These are phyloP conservation scores for Hylaea fasciaria DNA, from an alignment of 2,888 invertebrate species.

Conservation along the genomic window DNA sequence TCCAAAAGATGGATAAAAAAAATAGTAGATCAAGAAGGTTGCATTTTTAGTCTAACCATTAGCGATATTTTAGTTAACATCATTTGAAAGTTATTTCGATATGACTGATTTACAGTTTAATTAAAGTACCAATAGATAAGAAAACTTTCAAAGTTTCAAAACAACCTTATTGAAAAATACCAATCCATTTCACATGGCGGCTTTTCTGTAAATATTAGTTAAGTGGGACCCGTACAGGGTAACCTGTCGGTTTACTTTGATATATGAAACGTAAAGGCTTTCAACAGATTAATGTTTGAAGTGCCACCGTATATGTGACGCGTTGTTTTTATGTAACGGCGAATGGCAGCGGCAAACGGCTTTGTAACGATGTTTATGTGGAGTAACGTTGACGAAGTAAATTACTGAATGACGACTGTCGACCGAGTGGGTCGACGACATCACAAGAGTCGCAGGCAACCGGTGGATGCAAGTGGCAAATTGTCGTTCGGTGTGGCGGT, in stretches of 20 bases:
- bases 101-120: no score
- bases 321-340: conserved; percentile 11
- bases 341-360: conserved; percentile 11
- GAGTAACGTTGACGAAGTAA: no score
- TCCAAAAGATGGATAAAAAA: conserved; percentile 19
- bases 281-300: conserved; percentile 44
- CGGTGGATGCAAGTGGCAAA: no score
- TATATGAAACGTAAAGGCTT: conserved; percentile 45
- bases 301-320: conserved; percentile 25
- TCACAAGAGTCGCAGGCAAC: no score
- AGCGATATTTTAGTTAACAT: background rate
- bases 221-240: conserved; percentile 30
- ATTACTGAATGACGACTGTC: no score
- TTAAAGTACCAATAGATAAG: no score
- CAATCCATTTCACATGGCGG: conserved; percentile 22
- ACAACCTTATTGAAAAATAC: conserved; percentile 23
- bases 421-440: no score
- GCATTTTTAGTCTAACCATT: conserved; percentile 14
- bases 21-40: conserved; percentile 9
- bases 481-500: no score
- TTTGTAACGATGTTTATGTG: background rate
- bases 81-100: no score
- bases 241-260: conserved; percentile 41
- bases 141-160: conserved; percentile 11
- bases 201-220: conserved; percentile 37